phyloP scores from a whole-genome alignment of 2,797 vertebrate species.

The Scomberomorus guttatus region DNA sequence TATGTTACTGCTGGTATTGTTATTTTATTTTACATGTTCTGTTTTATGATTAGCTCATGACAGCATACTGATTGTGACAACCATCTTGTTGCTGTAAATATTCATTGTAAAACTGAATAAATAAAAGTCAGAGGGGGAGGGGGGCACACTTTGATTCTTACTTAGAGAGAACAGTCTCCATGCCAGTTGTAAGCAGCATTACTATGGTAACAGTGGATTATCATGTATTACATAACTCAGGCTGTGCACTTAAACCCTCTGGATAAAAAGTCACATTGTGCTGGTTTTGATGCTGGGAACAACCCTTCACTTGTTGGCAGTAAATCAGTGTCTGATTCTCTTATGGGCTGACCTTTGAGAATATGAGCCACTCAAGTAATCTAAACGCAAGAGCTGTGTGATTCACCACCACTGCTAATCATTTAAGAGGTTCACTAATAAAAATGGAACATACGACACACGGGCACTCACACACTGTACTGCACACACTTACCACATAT shows the following conservation, averaged over 20 bases:
- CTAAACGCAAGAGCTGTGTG: constrained; percentile 4
- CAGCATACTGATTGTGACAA: no score
- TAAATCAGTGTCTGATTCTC: constrained; percentile 34
- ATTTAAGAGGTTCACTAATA: constrained; percentile 18
- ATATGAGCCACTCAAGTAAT: constrained; percentile 18
- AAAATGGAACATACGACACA: background rate
- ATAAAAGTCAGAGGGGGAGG: no score
- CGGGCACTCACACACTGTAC: no score
- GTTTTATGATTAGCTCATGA: no score
- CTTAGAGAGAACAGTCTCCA: constrained; percentile 65
- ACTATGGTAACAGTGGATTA: constrained; percentile 83
- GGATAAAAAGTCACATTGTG: constrained; percentile 73
- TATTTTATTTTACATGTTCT: no score
- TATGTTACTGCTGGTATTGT: no score
- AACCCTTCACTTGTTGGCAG: background rate
- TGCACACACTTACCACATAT: background rate
- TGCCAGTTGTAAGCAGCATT: constrained; percentile 76
- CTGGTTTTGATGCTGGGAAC: constrained; percentile 54
- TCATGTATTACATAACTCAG: constrained; percentile 80
- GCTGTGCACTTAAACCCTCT: constrained; percentile 77
- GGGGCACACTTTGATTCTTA: constrained; percentile 59
- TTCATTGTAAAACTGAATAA: no score
- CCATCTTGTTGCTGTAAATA: no score
- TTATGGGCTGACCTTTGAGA: constrained; percentile 21
- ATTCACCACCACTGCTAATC: constrained; percentile 32